phyloP scores from a whole-genome alignment of 2,888 invertebrate genomes.

The Gisinianus flammeolus region DNA sequence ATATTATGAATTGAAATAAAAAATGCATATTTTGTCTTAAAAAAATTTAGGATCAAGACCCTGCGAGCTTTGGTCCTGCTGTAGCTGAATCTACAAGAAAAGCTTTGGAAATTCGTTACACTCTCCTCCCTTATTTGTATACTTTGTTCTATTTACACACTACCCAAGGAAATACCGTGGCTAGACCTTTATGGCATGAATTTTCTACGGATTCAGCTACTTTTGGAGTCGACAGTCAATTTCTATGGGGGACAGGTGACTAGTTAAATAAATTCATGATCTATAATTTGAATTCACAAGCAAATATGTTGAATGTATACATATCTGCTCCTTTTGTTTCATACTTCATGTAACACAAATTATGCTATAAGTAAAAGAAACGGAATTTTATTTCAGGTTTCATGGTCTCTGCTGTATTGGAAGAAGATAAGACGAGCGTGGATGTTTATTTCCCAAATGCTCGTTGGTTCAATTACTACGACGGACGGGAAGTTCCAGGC shows the following conservation, averaged over 20 bases:
- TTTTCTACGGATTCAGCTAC: slow-evolving; percentile 70
- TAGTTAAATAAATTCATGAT: not conserved
- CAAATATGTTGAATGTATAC: not conserved
- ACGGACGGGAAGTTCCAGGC: slow-evolving; percentile 56
- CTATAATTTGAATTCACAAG: not conserved
- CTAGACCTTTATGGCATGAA: slow-evolving; percentile 70
- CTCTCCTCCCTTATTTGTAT: slow-evolving; percentile 79
- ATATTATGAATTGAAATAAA: not conserved
- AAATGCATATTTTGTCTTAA: slow-evolving; percentile 1
- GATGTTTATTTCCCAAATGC: slow-evolving; percentile 71
- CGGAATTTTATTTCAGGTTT: slow-evolving; percentile 62
- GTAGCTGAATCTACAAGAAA: slow-evolving; percentile 71
- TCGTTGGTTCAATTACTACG: slow-evolving; percentile 72
- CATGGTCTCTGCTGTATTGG: slow-evolving; percentile 75
- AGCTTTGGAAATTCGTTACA: slow-evolving; percentile 73
- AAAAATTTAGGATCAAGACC: slow-evolving; percentile 73
- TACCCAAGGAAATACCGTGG: slow-evolving; percentile 74
- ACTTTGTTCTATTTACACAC: slow-evolving; percentile 68
- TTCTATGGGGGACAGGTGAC: slow-evolving; percentile 73
- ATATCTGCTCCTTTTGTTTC: too few species aligned
- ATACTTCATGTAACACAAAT: not conserved
- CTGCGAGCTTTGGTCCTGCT: slow-evolving; percentile 73
- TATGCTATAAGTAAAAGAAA: not conserved
- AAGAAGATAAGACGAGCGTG: slow-evolving; percentile 62
- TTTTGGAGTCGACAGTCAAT: slow-evolving; percentile 74